These are phyloP conservation scores for Ditula angustiorana DNA, from an alignment of 2,888 invertebrate species.

Conservation along the genomic window DNA sequence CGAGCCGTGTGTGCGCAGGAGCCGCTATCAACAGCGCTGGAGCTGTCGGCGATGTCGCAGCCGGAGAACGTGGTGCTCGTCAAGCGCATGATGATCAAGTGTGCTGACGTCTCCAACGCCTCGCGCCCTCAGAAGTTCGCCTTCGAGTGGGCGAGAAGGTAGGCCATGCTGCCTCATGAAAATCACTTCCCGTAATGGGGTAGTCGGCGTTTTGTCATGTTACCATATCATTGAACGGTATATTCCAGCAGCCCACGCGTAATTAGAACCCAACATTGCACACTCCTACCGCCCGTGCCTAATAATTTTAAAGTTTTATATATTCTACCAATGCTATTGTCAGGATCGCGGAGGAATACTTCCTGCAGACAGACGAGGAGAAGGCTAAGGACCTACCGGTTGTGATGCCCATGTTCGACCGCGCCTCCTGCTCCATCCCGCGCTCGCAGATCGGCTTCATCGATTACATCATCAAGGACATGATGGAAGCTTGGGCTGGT, in stretches of 20 bases:
- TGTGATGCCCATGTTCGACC: slow-evolving; percentile 99
- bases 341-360: slow-evolving; percentile 98
- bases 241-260: too few species aligned
- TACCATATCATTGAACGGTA: too few species aligned
- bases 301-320: background rate
- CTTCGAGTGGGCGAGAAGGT: slow-evolving; percentile 95
- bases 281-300: too few species aligned
- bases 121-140: slow-evolving; percentile 93
- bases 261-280: too few species aligned
- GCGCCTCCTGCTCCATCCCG: slow-evolving; percentile 97
- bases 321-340: background rate
- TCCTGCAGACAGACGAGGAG: slow-evolving; percentile 98
- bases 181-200: too few species aligned
- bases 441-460: slow-evolving; percentile 99
- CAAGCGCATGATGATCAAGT: slow-evolving; percentile 98
- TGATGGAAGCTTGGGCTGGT: slow-evolving; percentile 99
- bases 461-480: slow-evolving; percentile 98
- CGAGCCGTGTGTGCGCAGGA: slow-evolving; percentile 70
- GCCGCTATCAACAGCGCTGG: slow-evolving; percentile 65
- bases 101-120: slow-evolving; percentile 99
- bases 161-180: slow-evolving; percentile 29
- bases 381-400: slow-evolving; percentile 95
- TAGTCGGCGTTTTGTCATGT: too few species aligned
- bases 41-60: slow-evolving; percentile 80
- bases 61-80: slow-evolving; percentile 95